These are phyloP conservation scores for Amphipyra berbera DNA, from an alignment of 2,888 invertebrate species.

Conservation along the genomic window DNA sequence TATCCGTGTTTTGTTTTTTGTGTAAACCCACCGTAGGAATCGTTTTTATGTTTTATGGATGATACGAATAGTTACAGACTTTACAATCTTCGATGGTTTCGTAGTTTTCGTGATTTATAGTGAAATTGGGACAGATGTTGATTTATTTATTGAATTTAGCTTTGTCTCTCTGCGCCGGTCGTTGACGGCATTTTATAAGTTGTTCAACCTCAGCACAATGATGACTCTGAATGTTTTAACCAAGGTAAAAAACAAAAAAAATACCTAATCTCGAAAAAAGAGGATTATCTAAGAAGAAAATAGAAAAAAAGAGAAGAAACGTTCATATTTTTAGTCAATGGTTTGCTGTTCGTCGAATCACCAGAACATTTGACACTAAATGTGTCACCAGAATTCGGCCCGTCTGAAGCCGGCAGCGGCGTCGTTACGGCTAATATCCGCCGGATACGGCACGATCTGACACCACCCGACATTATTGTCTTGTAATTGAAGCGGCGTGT, in stretches of 20 bases:
- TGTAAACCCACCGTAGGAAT: constrained; percentile 55
- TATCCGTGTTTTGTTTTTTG: constrained; percentile 71
- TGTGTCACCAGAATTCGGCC: constrained; percentile 85
- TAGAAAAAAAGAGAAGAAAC: too few relatives aligned
- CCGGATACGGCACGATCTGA: constrained; percentile 80
- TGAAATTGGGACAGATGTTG: too few relatives aligned
- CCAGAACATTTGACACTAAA: constrained; percentile 71
- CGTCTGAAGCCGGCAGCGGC: constrained; percentile 72
- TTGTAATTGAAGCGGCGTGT: constrained; percentile 86
- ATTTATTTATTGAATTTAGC: too few relatives aligned
- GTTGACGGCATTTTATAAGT: too few relatives aligned
- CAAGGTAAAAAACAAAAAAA: too few relatives aligned
- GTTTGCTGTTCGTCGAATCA: constrained; percentile 47
- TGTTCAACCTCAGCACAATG: too few relatives aligned
- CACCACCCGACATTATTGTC: constrained; percentile 79
- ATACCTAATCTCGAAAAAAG: too few relatives aligned
- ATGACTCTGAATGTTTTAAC: too few relatives aligned
- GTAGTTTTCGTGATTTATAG: neutral
- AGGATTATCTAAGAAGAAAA: too few relatives aligned
- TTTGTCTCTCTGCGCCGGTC: too few relatives aligned
- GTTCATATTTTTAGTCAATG: constrained; percentile 20
- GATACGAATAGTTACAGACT: constrained; percentile 15
- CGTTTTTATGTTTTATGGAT: constrained; percentile 46
- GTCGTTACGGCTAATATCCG: constrained; percentile 85
- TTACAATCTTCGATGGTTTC: neutral